Evolutionary conservation across 1,140 invertebrate genomes (phyloP), one percentile per base, ranked within the genome.

Genomic region (Phthorimaea operculella): DNA sequence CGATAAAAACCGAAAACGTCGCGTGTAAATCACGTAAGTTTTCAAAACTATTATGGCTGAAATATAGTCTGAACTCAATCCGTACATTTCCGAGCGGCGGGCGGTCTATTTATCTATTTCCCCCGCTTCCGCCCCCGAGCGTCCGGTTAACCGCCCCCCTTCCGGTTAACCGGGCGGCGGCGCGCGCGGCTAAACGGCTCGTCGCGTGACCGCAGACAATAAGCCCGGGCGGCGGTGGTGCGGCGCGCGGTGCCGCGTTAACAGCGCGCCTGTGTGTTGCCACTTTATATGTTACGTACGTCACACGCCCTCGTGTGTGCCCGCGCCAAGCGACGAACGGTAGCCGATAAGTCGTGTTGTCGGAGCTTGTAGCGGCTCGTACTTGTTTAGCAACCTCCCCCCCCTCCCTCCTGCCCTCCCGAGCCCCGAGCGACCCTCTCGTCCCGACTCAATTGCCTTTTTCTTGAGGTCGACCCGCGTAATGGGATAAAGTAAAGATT

Each of bases 231-330:
- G 71, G 78, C 21, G 21, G 21, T 6, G 21, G 21, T 6, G 21
- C 21, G 21, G 21, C 21, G 21, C 2, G 2, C 2, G 21, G 2
- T 2, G 21, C 21, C 2, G 21, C 79, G 81, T 82, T 82, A 84
- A 79, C 76, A 79, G 76, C 81, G 78, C 78, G 81, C 79, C 77
- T 84, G 76, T 82, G 79, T 84, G 81, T 82, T 82, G 73, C 81
- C 81, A 79, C 81, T 84, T 84, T 84, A 84, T 84, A 82, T 68
- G 81, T 87, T 86, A 87, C 87, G 87, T 87, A n/a, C n/a, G n/a
- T n/a, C n/a, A n/a, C 81, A 75, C 68, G 70, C 57, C 56, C 60
- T 57, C 66, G 49, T 62, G 65, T 67, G 54, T 52, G 62, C 57
- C 62, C 64, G 69, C 62, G 62, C 67, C 58, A 54, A 51, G 63